Percentiles rank a stretch among this genome's conserved stretches.
Conservation (phyloP, 2,113 vertebrate species). For the Bothrops jararaca region DNA sequence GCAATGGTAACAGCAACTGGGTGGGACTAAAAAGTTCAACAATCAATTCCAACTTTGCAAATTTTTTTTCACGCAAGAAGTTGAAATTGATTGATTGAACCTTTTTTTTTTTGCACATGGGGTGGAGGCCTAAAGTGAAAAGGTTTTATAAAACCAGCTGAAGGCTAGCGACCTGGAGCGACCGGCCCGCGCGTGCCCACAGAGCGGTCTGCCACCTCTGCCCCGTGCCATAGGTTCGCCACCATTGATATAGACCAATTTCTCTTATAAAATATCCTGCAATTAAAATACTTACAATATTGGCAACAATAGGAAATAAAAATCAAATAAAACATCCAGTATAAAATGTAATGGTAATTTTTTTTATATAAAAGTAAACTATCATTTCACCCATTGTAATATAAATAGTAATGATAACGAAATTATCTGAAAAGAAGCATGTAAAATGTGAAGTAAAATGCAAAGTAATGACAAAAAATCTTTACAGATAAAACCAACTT, state of each 20-base stretch:
- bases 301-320: background rate
- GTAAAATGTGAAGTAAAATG: background rate
- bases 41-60: too few species aligned
- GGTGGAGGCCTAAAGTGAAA: too few species aligned
- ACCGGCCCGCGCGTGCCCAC: too few species aligned
- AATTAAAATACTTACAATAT: background rate
- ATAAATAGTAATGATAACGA: background rate
- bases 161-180: too few species aligned
- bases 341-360: background rate
- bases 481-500: background rate
- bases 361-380: background rate
- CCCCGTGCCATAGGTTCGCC: too few species aligned
- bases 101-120: too few species aligned
- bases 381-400: background rate
- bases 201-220: too few species aligned
- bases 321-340: background rate
- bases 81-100: too few species aligned
- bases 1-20: too few species aligned
- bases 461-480: background rate
- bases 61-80: too few species aligned
- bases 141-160: too few species aligned
- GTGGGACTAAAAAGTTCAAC: too few species aligned
- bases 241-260: background rate
- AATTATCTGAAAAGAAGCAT: background rate
- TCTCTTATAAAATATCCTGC: background rate